These are phyloP conservation scores for human (Homo sapiens) DNA, from an alignment of 2,113 vertebrate genomes.

Conservation along the genomic window DNA sequence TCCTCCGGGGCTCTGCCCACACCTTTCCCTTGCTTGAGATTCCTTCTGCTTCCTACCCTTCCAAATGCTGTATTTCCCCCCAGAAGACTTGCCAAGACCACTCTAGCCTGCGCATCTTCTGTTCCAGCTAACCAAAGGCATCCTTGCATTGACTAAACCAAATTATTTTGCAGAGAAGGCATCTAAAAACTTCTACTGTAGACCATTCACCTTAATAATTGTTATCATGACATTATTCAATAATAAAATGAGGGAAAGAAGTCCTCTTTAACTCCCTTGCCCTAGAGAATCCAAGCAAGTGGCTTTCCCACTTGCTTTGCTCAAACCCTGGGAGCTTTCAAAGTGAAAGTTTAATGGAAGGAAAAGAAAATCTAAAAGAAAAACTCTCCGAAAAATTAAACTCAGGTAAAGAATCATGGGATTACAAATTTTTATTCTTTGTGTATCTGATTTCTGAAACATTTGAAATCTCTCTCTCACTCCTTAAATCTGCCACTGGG, in stretches of 20 bases:
- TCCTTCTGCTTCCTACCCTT: too few relatives aligned
- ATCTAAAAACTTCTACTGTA: not conserved
- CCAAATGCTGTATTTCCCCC: too few relatives aligned
- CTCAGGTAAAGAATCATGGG: not conserved
- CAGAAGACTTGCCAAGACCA: too few relatives aligned
- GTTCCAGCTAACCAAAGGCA: too few relatives aligned
- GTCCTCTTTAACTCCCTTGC: not conserved
- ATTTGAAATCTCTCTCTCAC: too few relatives aligned
- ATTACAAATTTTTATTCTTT: not conserved
- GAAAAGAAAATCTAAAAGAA: not conserved
- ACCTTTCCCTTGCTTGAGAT: too few relatives aligned
- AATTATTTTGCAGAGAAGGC: not conserved
- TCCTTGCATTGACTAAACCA: not conserved
- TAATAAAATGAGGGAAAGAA: not conserved
- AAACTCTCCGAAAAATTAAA: not conserved
- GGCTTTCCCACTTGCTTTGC: not conserved
- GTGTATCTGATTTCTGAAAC: too few relatives aligned
- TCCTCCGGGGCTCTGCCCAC: too few relatives aligned
- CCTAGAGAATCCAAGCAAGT: not conserved
- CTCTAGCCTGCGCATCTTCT: too few relatives aligned
- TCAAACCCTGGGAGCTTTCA: not conserved
- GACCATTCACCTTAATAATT: not conserved
- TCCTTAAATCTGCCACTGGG: too few relatives aligned
- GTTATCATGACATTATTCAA: not conserved
- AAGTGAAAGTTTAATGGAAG: not conserved